Percentiles rank a stretch among this genome's conserved stretches.
Conservation (phyloP, 2,888 invertebrate genomes). For the Hofmannophila pseudospretella region DNA sequence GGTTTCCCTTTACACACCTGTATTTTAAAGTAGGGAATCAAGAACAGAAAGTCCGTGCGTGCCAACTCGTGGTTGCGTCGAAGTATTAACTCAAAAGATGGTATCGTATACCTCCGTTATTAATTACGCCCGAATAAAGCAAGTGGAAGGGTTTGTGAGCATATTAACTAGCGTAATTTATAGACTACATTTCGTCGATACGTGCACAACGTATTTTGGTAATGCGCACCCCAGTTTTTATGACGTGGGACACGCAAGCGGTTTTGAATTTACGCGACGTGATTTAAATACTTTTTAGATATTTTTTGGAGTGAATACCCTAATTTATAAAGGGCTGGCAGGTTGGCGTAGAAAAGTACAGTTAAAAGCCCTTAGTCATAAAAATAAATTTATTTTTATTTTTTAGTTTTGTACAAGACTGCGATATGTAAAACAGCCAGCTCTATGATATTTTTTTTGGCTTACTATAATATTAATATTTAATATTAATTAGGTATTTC, state of each 20-base stretch:
- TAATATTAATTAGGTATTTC: too few relatives aligned
- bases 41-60: slow-evolving; percentile 12
- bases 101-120: slow-evolving; percentile 60
- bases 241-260: slow-evolving; percentile 52
- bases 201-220: slow-evolving; percentile 64
- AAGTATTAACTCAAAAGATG: slow-evolving; percentile 45
- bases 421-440: too few relatives aligned
- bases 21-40: too few relatives aligned
- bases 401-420: too few relatives aligned
- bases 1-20: too few relatives aligned
- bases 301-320: too few relatives aligned
- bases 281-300: not conserved
- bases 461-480: too few relatives aligned
- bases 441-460: too few relatives aligned
- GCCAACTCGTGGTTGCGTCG: slow-evolving; percentile 16
- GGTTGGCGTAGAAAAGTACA: too few relatives aligned
- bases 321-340: too few relatives aligned
- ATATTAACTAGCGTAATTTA: slow-evolving; percentile 67
- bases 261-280: not conserved
- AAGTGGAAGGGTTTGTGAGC: slow-evolving; percentile 56
- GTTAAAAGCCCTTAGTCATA: too few relatives aligned
- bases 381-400: too few relatives aligned
- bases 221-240: slow-evolving; percentile 55
- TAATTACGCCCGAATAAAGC: slow-evolving; percentile 60
- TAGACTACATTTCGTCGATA: slow-evolving; percentile 54